A percentile compares a stretch with the other conserved stretches of the same genome.
Evolutionary conservation across 2,797 vertebrate species (phyloP).

Genomic region (Orientallactaga sibirica): DNA sequence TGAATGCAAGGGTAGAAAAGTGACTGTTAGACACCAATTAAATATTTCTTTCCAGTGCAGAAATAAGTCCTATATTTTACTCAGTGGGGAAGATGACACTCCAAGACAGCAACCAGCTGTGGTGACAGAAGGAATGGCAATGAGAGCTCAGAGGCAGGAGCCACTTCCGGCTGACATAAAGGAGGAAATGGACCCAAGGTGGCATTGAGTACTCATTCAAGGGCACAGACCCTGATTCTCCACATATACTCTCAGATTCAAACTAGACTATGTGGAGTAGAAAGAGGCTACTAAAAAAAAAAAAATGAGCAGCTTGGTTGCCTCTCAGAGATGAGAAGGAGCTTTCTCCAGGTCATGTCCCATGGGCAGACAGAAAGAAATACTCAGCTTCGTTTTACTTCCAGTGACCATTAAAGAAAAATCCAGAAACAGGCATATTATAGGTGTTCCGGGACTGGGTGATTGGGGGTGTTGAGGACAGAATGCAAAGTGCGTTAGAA

Average conservation of each 20-base stretch:
- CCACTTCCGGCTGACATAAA: neutral
- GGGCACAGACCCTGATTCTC: neutral
- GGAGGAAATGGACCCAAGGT: neutral
- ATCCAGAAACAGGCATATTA: neutral
- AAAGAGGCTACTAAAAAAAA: conserved; percentile 8
- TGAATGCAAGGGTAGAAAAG: conserved; percentile 59
- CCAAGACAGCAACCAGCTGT: conserved; percentile 56
- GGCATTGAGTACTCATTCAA: conserved; percentile 21
- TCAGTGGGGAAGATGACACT: conserved; percentile 44
- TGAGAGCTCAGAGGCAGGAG: conserved; percentile 5
- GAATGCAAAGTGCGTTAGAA: conserved; percentile 3
- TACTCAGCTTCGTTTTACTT: neutral
- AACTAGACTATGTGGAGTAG: neutral
- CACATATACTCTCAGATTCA: neutral
- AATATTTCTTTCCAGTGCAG: conserved; percentile 66
- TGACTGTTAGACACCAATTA: conserved; percentile 75
- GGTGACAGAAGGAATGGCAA: conserved; percentile 37
- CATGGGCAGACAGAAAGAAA: conserved; percentile 8
- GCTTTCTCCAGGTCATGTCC: neutral
- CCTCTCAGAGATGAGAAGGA: conserved; percentile 3
- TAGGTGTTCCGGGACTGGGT: neutral
- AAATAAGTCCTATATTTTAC: conserved; percentile 71
- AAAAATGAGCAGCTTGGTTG: neutral
- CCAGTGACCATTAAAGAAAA: neutral
- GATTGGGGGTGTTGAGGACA: neutral